These are phyloP conservation scores for Polypterus bichir DNA, from an alignment of 2,113 vertebrate species.

Conservation along the genomic window DNA sequence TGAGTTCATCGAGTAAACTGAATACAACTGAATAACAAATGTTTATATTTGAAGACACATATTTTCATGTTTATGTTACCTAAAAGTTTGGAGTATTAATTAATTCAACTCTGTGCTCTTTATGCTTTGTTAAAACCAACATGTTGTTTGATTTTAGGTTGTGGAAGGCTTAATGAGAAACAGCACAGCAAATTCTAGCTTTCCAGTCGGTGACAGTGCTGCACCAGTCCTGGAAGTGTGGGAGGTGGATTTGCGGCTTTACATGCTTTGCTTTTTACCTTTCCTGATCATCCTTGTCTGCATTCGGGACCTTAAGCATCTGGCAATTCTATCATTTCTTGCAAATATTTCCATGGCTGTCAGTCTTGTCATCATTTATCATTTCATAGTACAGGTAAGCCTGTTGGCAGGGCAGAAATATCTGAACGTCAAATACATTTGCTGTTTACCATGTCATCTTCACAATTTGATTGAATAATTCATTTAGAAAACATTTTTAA, in stretches of 20 bases:
- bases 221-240: conserved; percentile 27
- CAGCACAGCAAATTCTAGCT: not conserved
- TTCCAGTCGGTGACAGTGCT: conserved; percentile 29
- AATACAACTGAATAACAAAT: too few relatives aligned
- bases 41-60: too few relatives aligned
- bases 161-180: conserved; percentile 54
- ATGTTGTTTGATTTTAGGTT: conserved; percentile 38
- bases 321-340: conserved; percentile 61
- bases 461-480: too few relatives aligned
- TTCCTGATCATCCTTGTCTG: conserved; percentile 64
- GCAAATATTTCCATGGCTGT: conserved; percentile 72
- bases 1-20: too few relatives aligned
- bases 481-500: too few relatives aligned
- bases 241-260: conserved; percentile 58
- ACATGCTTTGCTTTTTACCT: conserved; percentile 69
- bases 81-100: not conserved
- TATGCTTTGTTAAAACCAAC: not conserved
- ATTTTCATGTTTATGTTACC: too few relatives aligned
- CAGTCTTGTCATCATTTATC: conserved; percentile 72
- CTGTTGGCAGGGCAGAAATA: too few relatives aligned
- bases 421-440: too few relatives aligned
- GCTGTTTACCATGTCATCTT: too few relatives aligned
- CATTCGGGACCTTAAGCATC: conserved; percentile 64
- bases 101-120: not conserved
- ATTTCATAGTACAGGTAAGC: conserved; percentile 59